Conservation (phyloP, 1,140 invertebrate genomes). For the Apis laboriosa region DNA sequence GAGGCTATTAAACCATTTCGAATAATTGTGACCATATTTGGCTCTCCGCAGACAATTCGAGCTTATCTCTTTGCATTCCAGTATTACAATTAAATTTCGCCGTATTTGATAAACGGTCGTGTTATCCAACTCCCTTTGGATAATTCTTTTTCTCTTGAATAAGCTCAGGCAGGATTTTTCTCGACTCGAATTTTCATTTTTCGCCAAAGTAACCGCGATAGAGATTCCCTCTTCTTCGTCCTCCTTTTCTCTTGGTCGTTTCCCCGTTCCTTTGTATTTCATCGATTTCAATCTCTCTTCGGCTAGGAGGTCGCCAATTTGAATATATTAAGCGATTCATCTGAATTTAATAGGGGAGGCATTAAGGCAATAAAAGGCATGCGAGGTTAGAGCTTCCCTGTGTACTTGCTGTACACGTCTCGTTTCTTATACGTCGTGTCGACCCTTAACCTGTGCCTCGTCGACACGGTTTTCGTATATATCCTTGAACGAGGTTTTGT, state of each 20-base stretch:
- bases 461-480: background rate
- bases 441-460: background rate
- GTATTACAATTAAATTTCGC: slow-evolving; percentile 32
- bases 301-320: slow-evolving; percentile 31
- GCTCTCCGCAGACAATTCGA: background rate
- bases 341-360: slow-evolving; percentile 46
- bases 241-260: background rate
- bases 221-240: background rate
- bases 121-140: background rate
- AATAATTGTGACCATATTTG: slow-evolving; percentile 23
- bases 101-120: slow-evolving; percentile 7
- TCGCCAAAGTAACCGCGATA: slow-evolving; percentile 13
- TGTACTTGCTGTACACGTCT: background rate
- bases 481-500: background rate
- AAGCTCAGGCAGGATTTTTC: slow-evolving; percentile 20
- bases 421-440: background rate
- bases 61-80: background rate
- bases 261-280: background rate
- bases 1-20: background rate
- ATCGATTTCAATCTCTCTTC: slow-evolving; percentile 29
- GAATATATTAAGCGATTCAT: slow-evolving; percentile 46
- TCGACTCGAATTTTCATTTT: slow-evolving; percentile 43
- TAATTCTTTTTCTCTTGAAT: background rate
- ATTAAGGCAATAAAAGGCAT: slow-evolving; percentile 35
- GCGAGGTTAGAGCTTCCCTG: background rate